Evolutionary conservation across 1,140 invertebrate species (phyloP).

Genomic region (Dendrolimus kikuchii): DNA sequence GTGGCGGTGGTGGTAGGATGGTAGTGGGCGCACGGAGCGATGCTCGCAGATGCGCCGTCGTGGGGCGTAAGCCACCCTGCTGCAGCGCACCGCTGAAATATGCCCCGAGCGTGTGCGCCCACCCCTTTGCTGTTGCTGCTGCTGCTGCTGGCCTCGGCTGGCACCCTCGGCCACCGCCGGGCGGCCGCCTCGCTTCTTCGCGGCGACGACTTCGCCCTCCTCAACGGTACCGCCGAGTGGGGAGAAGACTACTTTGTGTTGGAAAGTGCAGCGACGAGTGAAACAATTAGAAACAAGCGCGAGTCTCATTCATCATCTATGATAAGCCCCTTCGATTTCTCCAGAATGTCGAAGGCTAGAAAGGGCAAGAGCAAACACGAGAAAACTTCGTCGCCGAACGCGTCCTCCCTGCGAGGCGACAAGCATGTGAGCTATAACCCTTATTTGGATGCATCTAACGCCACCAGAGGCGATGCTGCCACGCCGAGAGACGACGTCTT

Average conservation of each 20-base stretch:
- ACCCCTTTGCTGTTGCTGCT: slow-evolving; percentile 2
- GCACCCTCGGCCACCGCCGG: neutral
- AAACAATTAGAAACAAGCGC: slow-evolving; percentile 5
- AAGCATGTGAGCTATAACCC: neutral
- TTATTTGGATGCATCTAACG: neutral
- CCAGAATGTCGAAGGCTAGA: slow-evolving; percentile 41
- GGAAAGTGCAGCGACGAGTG: neutral
- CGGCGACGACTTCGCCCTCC: neutral
- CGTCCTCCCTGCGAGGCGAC: slow-evolving; percentile 15
- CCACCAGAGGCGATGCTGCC: neutral
- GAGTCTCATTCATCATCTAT: slow-evolving; percentile 43
- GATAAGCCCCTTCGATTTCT: slow-evolving; percentile 48
- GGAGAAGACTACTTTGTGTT: neutral
- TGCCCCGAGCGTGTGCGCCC: neutral
- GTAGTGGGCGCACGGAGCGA: too few relatives aligned
- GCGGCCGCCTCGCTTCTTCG: neutral
- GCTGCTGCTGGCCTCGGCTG: slow-evolving; percentile 1
- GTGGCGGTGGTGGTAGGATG: too few relatives aligned
- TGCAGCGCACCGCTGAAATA: too few relatives aligned
- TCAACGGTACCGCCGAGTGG: neutral
- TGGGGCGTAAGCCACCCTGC: too few relatives aligned
- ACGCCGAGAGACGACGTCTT: neutral
- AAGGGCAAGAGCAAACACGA: slow-evolving; percentile 17
- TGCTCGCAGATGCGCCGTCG: too few relatives aligned
- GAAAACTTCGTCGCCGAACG: slow-evolving; percentile 13